Evolutionary conservation across 2,113 vertebrate genomes (phyloP), one percentile per base, ranked within the genome.

Genomic region (Aphelocoma coerulescens): DNA sequence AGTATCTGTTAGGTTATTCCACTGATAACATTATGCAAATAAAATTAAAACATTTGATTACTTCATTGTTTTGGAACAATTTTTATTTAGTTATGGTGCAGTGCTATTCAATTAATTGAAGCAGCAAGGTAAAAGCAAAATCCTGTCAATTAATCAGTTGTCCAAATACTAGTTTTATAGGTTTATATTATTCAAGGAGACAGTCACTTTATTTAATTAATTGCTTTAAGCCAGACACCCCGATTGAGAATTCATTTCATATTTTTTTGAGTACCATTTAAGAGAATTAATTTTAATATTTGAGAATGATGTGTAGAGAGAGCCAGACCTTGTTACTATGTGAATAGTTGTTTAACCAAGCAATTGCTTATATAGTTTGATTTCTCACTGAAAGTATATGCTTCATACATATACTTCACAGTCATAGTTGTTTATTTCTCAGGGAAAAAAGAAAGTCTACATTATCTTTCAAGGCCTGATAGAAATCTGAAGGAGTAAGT

Each of bases 381-480:
- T 65, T 86, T 89, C 23, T 59, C 11, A 72, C 15, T 84, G 68
- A 78, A 93, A 77, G 6, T 2, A 22, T 57, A 62, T 23, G 3
- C 3, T 75, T 78, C 32, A 30, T 65, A 19, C 9, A 43, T 17
- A 3, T 3, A 35, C 67, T 77, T 77, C 52, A 7, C 6, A 66
- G 4, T n/a, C 20, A 46, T 3, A 61, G 9, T 1, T 87, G n/a
- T 9, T 46, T 43, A 9, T 41, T 67, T 49, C 17, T 28, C 13
- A 1, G 1, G 1, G 5, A 3, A 1, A 6, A 17, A 27, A 57
- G 23, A n/a, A 23, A 9, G 1, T 16, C 17, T 77, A 16, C 7
- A 46, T 32, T 67, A 33, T 30, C 15, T 91, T 81, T 92, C 37
- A 89, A 73, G 32, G 61, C 4, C 4, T 61, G 10, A 72, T n/a